Percentiles rank a stretch among this genome's conserved stretches.
Evolutionary conservation across 2,113 vertebrate genomes (phyloP).

Genomic region (Sisor rabdophorus): DNA sequence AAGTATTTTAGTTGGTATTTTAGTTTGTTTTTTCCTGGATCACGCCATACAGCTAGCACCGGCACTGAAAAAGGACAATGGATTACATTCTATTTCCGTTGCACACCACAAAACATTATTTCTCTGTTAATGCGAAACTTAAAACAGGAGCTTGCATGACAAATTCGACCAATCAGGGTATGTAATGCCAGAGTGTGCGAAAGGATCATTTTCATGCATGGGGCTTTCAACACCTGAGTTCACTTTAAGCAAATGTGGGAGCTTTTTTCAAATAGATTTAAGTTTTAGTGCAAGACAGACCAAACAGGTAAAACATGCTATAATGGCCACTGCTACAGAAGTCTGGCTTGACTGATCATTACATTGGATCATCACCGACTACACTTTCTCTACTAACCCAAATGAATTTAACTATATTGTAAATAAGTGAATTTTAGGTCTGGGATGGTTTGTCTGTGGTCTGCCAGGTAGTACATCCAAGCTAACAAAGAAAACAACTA

Average conservation of each 20-base stretch:
- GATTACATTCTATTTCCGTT: background rate
- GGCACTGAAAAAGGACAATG: background rate
- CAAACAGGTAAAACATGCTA: background rate
- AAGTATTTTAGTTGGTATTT: background rate
- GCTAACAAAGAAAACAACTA: constrained; percentile 45
- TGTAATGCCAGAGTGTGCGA: background rate
- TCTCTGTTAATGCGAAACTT: background rate
- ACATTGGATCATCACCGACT: constrained; percentile 13
- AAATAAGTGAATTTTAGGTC: constrained; percentile 42
- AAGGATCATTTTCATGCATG: background rate
- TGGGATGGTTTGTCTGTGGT: constrained; percentile 24
- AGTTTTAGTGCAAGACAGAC: background rate
- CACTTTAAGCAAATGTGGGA: background rate
- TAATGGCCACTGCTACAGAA: constrained; percentile 7
- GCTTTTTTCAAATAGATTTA: background rate
- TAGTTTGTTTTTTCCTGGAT: too few relatives aligned
- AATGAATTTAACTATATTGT: constrained; percentile 39
- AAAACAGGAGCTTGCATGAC: background rate
- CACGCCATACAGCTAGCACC: too few relatives aligned
- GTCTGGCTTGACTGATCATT: constrained; percentile 13
- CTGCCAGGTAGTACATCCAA: constrained; percentile 45
- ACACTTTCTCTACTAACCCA: constrained; percentile 22
- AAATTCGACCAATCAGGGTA: background rate
- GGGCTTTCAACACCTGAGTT: constrained; percentile 7
- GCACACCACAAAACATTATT: background rate